phyloP scores from a whole-genome alignment of 2,113 vertebrate species.

The Cygnus buccinator region DNA sequence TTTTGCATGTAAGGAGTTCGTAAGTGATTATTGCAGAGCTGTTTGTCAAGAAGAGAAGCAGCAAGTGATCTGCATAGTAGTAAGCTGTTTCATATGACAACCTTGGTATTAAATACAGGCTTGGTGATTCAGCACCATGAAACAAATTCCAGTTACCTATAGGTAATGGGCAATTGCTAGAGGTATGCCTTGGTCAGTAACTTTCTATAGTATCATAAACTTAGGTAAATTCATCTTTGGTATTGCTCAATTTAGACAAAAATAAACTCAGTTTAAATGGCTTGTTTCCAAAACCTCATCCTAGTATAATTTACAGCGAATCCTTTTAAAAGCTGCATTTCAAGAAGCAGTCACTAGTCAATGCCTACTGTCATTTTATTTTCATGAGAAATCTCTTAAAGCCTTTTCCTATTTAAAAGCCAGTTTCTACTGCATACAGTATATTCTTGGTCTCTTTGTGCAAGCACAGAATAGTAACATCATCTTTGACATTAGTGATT shows the following conservation, averaged over 20 bases:
- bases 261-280: neutral
- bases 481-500: neutral
- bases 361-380: neutral
- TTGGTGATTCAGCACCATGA: neutral
- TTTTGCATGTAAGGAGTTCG: constrained; percentile 1
- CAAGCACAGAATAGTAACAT: neutral
- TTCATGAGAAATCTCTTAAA: neutral
- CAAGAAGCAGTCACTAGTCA: neutral
- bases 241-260: neutral
- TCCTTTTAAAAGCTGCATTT: neutral
- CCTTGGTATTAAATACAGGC: neutral
- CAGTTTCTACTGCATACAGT: neutral
- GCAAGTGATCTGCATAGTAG: neutral
- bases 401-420: neutral
- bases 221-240: rapidly evolving
- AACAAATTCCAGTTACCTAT: neutral
- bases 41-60: constrained; percentile 8
- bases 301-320: neutral
- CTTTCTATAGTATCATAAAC: neutral
- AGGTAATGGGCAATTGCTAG: neutral
- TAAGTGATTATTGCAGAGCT: neutral
- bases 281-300: neutral
- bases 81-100: neutral
- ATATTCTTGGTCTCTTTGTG: neutral
- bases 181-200: neutral